Percentiles rank a stretch among this genome's conserved stretches.
Conservation (phyloP, 2,113 vertebrate species). For the Globicephala melas region DNA sequence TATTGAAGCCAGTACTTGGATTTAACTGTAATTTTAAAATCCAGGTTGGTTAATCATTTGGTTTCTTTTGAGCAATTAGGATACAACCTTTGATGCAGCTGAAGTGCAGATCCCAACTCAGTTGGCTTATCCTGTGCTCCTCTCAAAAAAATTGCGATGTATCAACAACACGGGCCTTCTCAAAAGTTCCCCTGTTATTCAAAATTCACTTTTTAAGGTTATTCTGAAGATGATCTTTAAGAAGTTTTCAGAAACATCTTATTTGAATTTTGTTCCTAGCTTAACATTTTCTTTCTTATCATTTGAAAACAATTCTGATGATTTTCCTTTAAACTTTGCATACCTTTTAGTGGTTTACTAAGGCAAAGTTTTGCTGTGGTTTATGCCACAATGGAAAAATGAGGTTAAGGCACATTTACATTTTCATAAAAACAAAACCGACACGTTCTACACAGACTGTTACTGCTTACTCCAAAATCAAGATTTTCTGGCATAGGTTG, state of each 20-base stretch:
- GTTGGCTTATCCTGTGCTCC: background rate
- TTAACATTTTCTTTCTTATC: background rate
- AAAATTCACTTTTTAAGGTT: background rate
- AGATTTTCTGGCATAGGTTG: background rate
- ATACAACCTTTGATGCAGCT: background rate
- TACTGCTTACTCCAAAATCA: background rate
- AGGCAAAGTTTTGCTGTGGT: background rate
- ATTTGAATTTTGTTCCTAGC: background rate
- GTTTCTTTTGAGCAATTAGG: background rate
- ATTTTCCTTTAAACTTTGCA: background rate
- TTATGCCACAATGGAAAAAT: background rate
- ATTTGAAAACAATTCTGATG: background rate
- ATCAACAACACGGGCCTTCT: background rate
- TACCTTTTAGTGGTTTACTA: background rate
- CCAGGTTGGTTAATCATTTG: background rate
- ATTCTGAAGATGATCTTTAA: background rate
- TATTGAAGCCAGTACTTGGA: background rate
- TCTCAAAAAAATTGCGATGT: background rate
- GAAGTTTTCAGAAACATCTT: background rate
- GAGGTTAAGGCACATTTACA: background rate
- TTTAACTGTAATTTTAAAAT: background rate
- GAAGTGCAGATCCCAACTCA: background rate
- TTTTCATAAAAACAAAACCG: background rate
- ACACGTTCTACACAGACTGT: background rate
- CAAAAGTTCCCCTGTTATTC: background rate